Evolutionary conservation across 2,113 vertebrate genomes (phyloP), one percentile per base, ranked within the genome.

Genomic region (Sebastes fasciatus): DNA sequence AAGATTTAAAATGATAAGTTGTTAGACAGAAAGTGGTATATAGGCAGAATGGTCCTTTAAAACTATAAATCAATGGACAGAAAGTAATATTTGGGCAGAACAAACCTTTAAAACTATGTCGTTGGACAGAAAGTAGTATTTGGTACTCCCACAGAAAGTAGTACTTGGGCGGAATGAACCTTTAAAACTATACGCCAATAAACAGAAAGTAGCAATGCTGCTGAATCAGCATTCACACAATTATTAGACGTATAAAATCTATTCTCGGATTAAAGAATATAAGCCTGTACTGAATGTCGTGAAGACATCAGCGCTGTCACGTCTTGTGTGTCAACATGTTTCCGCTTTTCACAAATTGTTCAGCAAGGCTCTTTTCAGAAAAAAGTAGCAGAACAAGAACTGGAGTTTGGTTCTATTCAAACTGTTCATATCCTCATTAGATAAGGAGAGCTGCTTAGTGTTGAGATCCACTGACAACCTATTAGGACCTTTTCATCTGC

Each of bases 401-500:
- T 17, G 14, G 9, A 4, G 10, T 63, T 46, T 73, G 8, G 14
- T 55, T 65, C 70, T 14, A 74, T 80, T 86, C 23, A 73, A 86
- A 58, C 23, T 58, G 23, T 42, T 85, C 80, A 86, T 69, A 64
- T 81, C 62, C 58, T 89, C 58, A 66, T 80, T 81, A 82, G 80
- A 91, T 78, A 79, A 87, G 43, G 16, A 55, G 45, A 84, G 70
- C 69, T 40, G 54, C 64, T 77, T 49, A 86, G 65, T 68, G 68
- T 72, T 83, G 72, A 77, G 79, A 74, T 80, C 80, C 42, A 72
- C 80, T 66, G 71, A 81, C 76, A 80, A 80, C 83, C 76, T 89
- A 72, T 82, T 77, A 67, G 84, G 78, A 68, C 67, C 51, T 88
- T 91, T 90, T 89, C 82, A 85, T 90, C 42, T 84, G 55, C 40